Evolutionary conservation across 1,140 invertebrate species (phyloP), one percentile per base, ranked within the genome.

Genomic region (Formica exsecta): DNA sequence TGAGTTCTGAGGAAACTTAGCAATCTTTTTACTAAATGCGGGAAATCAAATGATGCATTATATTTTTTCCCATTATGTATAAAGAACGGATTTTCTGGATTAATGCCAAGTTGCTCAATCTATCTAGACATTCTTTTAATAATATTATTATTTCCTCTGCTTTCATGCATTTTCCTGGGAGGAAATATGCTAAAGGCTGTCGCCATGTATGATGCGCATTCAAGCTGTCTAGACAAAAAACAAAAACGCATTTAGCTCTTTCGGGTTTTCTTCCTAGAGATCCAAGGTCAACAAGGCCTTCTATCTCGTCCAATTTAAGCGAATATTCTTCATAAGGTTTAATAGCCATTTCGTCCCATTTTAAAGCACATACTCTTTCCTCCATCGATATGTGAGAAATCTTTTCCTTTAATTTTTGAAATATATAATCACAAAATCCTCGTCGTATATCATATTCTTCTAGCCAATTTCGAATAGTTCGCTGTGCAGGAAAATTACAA

Each of bases 291-390:
- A 65, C 64, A 38, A 65, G 32, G 3, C 64, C 36, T 66, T 66
- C 64, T 66, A 66, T 38, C n/a, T 66, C 32, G 41, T 66, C 64
- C n/a, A 66, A 38, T 36, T 41, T 19, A 38, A 5, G 16, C 4
- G 64, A 66, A 66, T 66, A 66, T 41, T 66, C 64, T 22, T 66
- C 36, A 4, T 41, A n/a, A 3, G 36, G n/a, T 66, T 66, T 66
- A 3, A 66, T 66, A 3, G 5, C 5, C 64, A 66, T 66, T 38
- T 62, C 61, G 2, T 62, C 61, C 25, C 61, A 62, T 62, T 62
- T 62, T 6, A 62, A 32, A 29, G 25, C 64, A 38, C 32, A 65
- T 6, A 65, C 36, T 66, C 36, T 66, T 66, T 66, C 36, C 4
- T 66, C 32, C 19, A n/a, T 38, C 41, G 64, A 8, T 29, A 32